Conservation (phyloP, 2,797 vertebrate species). For the Eulemur coronatus region DNA sequence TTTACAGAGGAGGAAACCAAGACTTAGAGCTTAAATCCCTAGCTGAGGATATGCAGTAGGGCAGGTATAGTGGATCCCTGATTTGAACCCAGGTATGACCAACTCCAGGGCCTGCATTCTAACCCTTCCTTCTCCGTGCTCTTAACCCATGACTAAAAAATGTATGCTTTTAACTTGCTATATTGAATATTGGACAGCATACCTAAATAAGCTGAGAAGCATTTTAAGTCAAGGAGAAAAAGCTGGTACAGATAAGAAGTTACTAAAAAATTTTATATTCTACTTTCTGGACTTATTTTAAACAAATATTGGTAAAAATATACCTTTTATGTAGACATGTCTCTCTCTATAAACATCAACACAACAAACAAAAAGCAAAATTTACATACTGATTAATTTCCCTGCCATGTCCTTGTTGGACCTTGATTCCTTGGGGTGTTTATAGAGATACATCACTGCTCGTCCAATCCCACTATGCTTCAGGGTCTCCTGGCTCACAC, state of each 20-base stretch:
- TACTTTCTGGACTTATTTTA: constrained; percentile 7
- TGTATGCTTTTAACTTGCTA: neutral
- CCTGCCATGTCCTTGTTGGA: constrained; percentile 97
- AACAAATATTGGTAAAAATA: constrained; percentile 19
- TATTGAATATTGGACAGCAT: neutral
- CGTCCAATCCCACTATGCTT: constrained; percentile 98
- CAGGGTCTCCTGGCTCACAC: constrained; percentile 97
- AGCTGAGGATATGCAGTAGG: neutral
- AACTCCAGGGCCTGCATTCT: neutral
- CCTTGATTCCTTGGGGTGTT: constrained; percentile 97
- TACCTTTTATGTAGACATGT: neutral
- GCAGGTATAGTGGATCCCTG: neutral
- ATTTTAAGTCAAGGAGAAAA: constrained; percentile 17
- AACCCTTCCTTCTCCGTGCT: neutral
- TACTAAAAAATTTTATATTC: constrained; percentile 18
- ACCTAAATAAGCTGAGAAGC: constrained; percentile 9
- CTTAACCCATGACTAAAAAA: neutral
- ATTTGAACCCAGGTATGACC: neutral
- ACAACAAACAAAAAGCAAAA: constrained; percentile 48
- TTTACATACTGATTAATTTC: constrained; percentile 96
- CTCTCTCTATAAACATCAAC: neutral
- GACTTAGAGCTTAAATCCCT: neutral
- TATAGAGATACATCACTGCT: constrained; percentile 99
- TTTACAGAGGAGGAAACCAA: constrained; percentile 30
- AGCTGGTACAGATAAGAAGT: neutral